Base-by-base conservation (phyloP, 2,113 vertebrate genomes). In the Catharus fuscescens region DNA sequence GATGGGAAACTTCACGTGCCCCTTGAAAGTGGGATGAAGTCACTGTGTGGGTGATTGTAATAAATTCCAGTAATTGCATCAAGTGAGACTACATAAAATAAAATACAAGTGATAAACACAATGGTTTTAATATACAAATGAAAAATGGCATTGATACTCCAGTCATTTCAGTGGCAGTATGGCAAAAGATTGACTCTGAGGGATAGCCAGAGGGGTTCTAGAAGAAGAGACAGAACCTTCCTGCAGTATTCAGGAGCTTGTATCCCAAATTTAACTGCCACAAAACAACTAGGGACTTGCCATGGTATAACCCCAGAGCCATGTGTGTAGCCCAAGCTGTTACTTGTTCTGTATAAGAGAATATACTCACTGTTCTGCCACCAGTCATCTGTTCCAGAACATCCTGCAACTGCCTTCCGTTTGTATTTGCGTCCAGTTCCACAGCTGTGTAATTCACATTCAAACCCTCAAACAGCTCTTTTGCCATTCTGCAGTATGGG, bases 401-500 rank as follows among this genome's bases (percentile, higher is more conserved):
- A 1, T 99, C 98, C 77, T 99, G 99, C 85, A 99, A 95, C 69
- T 98, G 98, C 56, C 88, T 98, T n/a, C 99, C 99, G 0, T 99
- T 98, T 32, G 97, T 96, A 79, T 98, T 98, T 93, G 92, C 80
- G 34, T 99, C 99, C 97, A 99, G 90, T 93, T 99, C 99, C 21
- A 99, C 94, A 36, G 98, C 98, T 97, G 98, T 99, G 60, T 99
- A 99, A 36, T 95, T 96, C 2, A 99, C 95, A 18, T 99, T 98
- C 42, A 99, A 98, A 95, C 98, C 97, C 15, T 98, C 98, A 95
- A 99, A 99, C 24, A 99, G 97, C 7, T 98, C 98, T 93, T 99
- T 99, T 83, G 99, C 98, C 98, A 99, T 99, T 84, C 96, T 98
- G 97, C 99, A 99, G 88, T 99, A 99, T 26, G 97, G 96, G 54